Evolutionary conservation across 2,888 invertebrate species (phyloP), one percentile per base, ranked within the genome.

Genomic region (Bugula neritina): DNA sequence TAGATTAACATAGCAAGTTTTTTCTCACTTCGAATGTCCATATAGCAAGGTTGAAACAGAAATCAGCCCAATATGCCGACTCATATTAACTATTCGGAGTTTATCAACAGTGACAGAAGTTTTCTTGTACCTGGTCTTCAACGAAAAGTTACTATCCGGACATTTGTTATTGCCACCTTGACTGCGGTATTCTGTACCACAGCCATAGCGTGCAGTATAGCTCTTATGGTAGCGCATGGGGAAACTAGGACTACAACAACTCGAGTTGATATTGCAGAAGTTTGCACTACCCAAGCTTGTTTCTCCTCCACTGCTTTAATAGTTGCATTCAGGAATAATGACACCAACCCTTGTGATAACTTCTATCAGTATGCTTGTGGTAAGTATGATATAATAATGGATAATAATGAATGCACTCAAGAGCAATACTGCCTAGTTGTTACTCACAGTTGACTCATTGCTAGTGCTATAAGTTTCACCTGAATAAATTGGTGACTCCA

Each of bases 331-430:
- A 21, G 63, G 17, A 31, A 63, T 27, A 31, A 10, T 13, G 31
- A 27, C 3, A 34, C 10, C 13, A n/a, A 82, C 52, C 87, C 87
- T 0, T 89, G 89, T 79, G 81, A 84, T 13, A 83, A 87, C 77
- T 86, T 87, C 77, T 86, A 86, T 84, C 79, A 82, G 52, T 87
- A 85, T 78, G 83, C 87, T 0, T 88, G 88, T 76, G 87, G 87
- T 0, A 84, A 86, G 34, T 89, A n/a, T n/a, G n/a, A n/a, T n/a
- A n/a, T n/a, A n/a, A n/a, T n/a, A n/a, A n/a, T n/a, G n/a, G n/a
- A n/a, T n/a, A n/a, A n/a, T n/a, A n/a, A n/a, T n/a, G n/a, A n/a
- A n/a, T n/a, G n/a, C n/a, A n/a, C n/a, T n/a, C n/a, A n/a, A n/a
- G n/a, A n/a, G n/a, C n/a, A n/a, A n/a, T n/a, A n/a, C n/a, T n/a